These are phyloP conservation scores for Hermaeophaga mercurialis DNA, from an alignment of 2,888 invertebrate species.

Conservation along the genomic window DNA sequence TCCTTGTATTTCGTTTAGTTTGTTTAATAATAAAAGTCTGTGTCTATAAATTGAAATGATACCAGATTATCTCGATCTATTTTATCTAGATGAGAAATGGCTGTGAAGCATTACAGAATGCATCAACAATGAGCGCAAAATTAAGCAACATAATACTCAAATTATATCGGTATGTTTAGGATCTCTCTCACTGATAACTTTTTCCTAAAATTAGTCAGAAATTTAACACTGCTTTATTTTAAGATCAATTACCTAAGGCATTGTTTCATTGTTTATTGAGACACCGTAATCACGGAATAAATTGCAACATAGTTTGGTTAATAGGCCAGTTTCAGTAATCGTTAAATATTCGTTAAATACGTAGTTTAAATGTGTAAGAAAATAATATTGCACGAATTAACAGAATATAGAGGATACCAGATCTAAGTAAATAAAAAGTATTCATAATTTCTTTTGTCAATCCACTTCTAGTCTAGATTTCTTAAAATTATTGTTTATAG, in stretches of 20 bases:
- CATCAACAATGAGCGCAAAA: constrained; percentile 1
- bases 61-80: not conserved
- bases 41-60: too few species aligned
- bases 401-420: too few species aligned
- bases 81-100: not conserved
- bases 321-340: not conserved
- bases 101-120: not conserved
- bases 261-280: constrained; percentile 13
- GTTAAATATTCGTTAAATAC: not conserved
- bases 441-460: too few species aligned
- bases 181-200: constrained; percentile 9
- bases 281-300: not conserved
- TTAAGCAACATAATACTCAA: constrained; percentile 1
- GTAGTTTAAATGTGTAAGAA: too few species aligned
- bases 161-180: constrained; percentile 5
- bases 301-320: constrained; percentile 1
- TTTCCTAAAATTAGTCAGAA: constrained; percentile 13
- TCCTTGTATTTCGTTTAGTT: too few species aligned
- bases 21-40: too few species aligned
- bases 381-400: too few species aligned
- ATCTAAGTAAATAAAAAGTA: too few species aligned
- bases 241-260: constrained; percentile 12
- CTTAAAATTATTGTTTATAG: too few species aligned
- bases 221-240: constrained; percentile 12
- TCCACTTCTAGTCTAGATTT: too few species aligned